Evolutionary conservation across 2,888 invertebrate species (phyloP), one percentile per base, ranked within the genome.

Genomic region (Capitulum mitella): DNA sequence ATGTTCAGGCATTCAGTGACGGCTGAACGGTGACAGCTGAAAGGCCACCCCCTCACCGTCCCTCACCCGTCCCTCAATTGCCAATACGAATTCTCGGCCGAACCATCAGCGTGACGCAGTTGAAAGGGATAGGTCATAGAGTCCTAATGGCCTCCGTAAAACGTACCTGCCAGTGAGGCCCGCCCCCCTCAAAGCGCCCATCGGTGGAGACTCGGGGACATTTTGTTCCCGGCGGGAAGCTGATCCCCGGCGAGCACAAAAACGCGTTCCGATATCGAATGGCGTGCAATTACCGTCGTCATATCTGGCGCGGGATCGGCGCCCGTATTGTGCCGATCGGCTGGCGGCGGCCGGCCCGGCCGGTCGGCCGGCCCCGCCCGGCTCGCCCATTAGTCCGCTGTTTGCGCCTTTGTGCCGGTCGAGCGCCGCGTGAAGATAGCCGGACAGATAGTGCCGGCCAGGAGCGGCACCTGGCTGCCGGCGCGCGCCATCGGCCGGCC

Each of bases 221-320:
- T 70, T 40, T 70, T 70, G 70, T 40, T 29, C 37, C 29, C 40
- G 2, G 26, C 40, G 37, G 70, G 70, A 70, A 70, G 40, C 40
- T 10, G 70, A 70, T 37, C 40, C 14, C 40, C 37, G 26, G 22
- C 37, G 70, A 22, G 32, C 70, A 40, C 70, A 70, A 70, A 70
- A 70, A 70, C 70, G 70, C 34, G 34, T 16, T 16, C 37, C 70
- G 37, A 40, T 37, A 40, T 70, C 70, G 70, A 26, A 40, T 70
- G 40, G 70, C 70, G 70, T 40, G 70, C 70, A 40, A 70, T 70
- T 70, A 70, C 26, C 19, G 22, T 26, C 26, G 70, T 40, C 40
- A 70, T 70, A 70, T 70, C 70, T 70, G 70, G 29, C 70, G 70
- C 70, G 40, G 34, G 40, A 70, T 70, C 70, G 19, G 70, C 40